Base-by-base conservation (phyloP, 2,888 invertebrate species). In the Uropetala carovei region DNA sequence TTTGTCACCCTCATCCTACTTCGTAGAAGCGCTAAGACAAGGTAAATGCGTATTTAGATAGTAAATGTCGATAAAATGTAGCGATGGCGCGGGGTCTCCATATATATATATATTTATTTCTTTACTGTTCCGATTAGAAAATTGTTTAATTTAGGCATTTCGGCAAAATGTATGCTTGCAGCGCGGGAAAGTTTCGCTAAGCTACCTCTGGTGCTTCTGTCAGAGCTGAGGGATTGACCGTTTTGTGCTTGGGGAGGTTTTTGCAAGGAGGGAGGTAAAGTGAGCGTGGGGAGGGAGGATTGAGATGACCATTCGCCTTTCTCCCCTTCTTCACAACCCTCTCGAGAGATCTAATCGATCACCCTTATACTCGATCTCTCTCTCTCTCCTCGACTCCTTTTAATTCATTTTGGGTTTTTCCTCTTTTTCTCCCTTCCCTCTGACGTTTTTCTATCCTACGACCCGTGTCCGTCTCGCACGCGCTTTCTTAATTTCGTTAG, bases 381-480 rank as follows among this genome's bases (percentile, higher is more conserved):
- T 16, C 16, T 30, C 86, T 59, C 27, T 59, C 27, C 86, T 27
- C 27, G 9, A 82, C 30, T 82, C 14, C 57, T 57, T 83, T 89
- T 89, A 89, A 89, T 89, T 89, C 89, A 89, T 89, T 89, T 86
- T 68, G 43, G 30, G 22, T 64, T 64, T 27, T 75, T 75, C 27
- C 27, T 75, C 14, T 10, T 9, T 10, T 27, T 7, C 75, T 75
- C 22, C 27, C 18, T 10, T 27, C 2, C 22, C 27, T 75, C 27
- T 5, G 9, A 27, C 22, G 10, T 75, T 75, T 43, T 43, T 43
- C 5, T 43, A 22, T 27, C 18, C 60, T 18, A 60, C 13, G 27
- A 27, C 22, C 75, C 75, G 22, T 14, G 27, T 75, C 27, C 27
- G 75, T 75, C 10, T 5, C 75, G 75, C 18, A 27, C 75, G 75